A percentile compares a stretch with the other conserved stretches of the same genome.
Evolutionary conservation across 1,140 invertebrate genomes (phyloP).

Genomic region (Reticulitermes speratus): DNA sequence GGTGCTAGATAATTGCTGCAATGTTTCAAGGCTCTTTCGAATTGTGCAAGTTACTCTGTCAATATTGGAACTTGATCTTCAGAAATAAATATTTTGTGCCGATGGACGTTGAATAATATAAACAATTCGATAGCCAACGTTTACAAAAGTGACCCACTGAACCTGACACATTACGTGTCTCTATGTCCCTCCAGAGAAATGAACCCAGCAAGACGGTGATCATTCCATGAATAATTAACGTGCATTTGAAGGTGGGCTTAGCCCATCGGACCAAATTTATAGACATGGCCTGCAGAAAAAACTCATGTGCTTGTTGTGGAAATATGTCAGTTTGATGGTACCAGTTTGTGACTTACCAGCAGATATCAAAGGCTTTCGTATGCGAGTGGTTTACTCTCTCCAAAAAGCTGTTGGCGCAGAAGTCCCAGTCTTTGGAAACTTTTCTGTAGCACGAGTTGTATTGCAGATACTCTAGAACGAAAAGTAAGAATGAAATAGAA

Average conservation of each 20-base stretch:
- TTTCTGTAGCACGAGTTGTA: slow-evolving; percentile 41
- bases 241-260: neutral
- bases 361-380: slow-evolving; percentile 38
- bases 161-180: too few relatives aligned
- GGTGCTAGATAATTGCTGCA: too few relatives aligned
- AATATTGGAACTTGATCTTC: too few relatives aligned
- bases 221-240: neutral
- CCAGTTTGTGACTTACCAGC: slow-evolving; percentile 37
- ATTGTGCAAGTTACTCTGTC: too few relatives aligned
- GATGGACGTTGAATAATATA: too few relatives aligned
- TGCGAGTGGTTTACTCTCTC: slow-evolving; percentile 36
- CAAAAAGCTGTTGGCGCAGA: slow-evolving; percentile 39
- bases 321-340: too few relatives aligned
- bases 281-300: neutral
- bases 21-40: too few relatives aligned
- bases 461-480: slow-evolving; percentile 40
- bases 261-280: neutral
- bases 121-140: too few relatives aligned
- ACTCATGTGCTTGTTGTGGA: neutral
- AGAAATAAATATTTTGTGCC: too few relatives aligned
- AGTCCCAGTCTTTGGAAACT: slow-evolving; percentile 41
- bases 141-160: too few relatives aligned
- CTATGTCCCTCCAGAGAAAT: neutral
- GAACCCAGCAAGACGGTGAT: neutral
- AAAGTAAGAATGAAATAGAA: neutral